These are phyloP conservation scores for Sarcophaga subvicina DNA, from an alignment of 2,888 invertebrate species.

Conservation along the genomic window DNA sequence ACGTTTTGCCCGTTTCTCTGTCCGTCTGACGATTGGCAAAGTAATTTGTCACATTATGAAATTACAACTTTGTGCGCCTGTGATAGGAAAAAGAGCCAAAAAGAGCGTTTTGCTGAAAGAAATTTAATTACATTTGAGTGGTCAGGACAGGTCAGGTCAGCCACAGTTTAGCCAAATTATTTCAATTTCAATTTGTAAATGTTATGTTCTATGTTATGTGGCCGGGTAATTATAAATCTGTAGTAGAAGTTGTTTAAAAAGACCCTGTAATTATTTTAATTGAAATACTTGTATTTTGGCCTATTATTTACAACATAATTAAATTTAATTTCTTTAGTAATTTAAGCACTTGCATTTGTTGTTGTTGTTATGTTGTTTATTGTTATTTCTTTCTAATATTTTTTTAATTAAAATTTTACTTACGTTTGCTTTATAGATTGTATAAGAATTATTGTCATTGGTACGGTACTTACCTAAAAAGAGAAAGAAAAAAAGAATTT, in stretches of 20 bases:
- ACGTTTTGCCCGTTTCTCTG: not conserved
- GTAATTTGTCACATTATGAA: slow-evolving; percentile 38
- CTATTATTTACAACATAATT: not conserved
- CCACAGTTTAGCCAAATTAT: not conserved
- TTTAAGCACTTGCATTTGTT: not conserved
- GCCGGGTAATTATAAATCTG: too few relatives aligned
- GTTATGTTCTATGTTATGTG: not conserved
- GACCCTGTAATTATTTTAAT: not conserved
- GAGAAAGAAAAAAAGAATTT: not conserved
- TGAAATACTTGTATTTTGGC: not conserved
- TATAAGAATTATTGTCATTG: not conserved
- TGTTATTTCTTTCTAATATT: not conserved
- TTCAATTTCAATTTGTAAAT: slow-evolving; percentile 34
- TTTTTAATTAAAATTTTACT: not conserved
- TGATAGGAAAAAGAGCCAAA: not conserved
- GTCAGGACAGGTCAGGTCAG: not conserved
- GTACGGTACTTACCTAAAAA: not conserved
- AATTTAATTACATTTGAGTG: slow-evolving; percentile 24
- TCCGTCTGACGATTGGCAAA: not conserved
- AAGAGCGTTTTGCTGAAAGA: not conserved
- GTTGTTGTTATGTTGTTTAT: not conserved
- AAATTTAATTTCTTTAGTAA: not conserved
- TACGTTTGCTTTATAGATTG: not conserved
- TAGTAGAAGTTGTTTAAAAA: not conserved
- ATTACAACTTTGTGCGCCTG: not conserved